Conservation (phyloP, 2,113 vertebrate species). For the Hiodon alosoides region DNA sequence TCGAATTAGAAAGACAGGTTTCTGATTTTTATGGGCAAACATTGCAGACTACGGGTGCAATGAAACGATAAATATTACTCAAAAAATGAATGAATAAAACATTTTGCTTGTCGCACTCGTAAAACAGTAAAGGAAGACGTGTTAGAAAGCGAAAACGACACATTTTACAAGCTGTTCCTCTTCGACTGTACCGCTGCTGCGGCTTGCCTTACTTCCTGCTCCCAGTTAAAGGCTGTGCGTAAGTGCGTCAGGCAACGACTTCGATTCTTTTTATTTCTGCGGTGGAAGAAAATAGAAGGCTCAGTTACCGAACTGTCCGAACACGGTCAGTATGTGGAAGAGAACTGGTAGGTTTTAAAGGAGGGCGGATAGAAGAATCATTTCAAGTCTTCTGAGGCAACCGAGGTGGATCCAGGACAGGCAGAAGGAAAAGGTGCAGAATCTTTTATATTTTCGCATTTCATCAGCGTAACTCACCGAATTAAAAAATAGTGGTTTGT, state of each 20-base stretch:
- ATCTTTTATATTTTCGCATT: neutral
- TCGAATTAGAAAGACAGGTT: neutral
- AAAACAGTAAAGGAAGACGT: neutral
- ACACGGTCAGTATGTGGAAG: constrained; percentile 11
- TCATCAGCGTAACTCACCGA: neutral
- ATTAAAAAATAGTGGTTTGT: neutral
- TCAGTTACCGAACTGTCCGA: neutral
- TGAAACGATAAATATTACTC: no score
- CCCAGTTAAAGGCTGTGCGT: constrained; percentile 27
- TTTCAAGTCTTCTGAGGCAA: constrained; percentile 35
- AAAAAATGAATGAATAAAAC: no score
- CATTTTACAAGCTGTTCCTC: constrained; percentile 46
- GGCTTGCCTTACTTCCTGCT: constrained; percentile 57
- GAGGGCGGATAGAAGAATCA: constrained; percentile 22
- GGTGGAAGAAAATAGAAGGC: neutral
- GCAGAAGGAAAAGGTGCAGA: constrained; percentile 1
- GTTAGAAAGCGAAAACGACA: constrained; percentile 1
- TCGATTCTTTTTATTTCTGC: neutral
- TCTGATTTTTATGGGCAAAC: no score
- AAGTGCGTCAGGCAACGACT: constrained; percentile 19
- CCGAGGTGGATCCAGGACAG: neutral
- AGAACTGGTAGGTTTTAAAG: constrained; percentile 25
- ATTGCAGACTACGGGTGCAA: no score
- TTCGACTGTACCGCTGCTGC: constrained; percentile 43
- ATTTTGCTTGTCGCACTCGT: neutral